Conservation (phyloP, 2,113 vertebrate species). For the Dolichallabes microphthalmus region DNA sequence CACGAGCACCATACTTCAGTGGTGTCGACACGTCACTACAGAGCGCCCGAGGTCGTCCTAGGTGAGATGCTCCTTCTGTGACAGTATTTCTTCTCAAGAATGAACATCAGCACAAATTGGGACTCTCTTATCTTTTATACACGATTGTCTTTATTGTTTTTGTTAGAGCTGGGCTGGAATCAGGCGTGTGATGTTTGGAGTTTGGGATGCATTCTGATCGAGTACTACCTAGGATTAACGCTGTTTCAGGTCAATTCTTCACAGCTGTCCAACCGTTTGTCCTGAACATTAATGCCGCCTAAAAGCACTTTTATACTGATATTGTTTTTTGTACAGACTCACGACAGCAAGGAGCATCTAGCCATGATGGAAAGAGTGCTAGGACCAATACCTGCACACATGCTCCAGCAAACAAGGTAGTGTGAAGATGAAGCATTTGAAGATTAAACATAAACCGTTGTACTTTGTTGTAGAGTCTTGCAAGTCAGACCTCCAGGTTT, state of each 20-base stretch:
- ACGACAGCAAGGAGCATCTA: constrained; percentile 95
- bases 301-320: background rate
- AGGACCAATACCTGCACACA: constrained; percentile 85
- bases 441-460: background rate
- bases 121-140: background rate
- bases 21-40: constrained; percentile 93
- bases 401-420: constrained; percentile 92
- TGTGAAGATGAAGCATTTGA: background rate
- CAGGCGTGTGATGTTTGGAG: constrained; percentile 97
- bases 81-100: background rate
- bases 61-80: constrained; percentile 69
- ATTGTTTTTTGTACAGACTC: constrained; percentile 75
- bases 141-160: background rate
- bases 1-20: constrained; percentile 95
- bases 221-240: constrained; percentile 92
- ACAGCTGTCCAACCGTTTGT: background rate
- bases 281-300: background rate
- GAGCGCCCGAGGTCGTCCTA: constrained; percentile 94
- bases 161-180: constrained; percentile 88
- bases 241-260: constrained; percentile 85
- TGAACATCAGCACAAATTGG: background rate
- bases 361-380: constrained; percentile 97
- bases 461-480: background rate
- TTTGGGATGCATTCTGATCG: constrained; percentile 91
- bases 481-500: background rate